Evolutionary conservation across 2,113 vertebrate species (phyloP), one percentile per base, ranked within the genome.

Genomic region (Pipa parva): DNA sequence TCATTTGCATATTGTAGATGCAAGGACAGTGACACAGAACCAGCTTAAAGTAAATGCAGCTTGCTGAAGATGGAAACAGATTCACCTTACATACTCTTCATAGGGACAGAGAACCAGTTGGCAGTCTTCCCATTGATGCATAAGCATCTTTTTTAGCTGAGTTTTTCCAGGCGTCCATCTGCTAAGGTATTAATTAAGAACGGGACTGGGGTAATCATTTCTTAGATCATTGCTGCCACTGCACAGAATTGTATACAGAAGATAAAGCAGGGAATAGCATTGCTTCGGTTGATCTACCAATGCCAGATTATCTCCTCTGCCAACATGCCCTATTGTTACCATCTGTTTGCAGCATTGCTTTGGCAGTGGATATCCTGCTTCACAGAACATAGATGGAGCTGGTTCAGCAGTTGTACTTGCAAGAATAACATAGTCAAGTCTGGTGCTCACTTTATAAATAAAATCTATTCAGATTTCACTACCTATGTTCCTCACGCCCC

Each of bases 101-200:
- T 58, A 29, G 31, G 55, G 29, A 36, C 24, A 59, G 37, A 3
- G 52, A 71, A 24, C 26, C 74, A 25, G 51, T 58, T 74, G 76
- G 77, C 73, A 72, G 7, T 42, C 72, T 59, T 57, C 72, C 52
- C 46, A 5, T 15, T 76, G 81, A 84, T 88, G 81, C 85, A 77
- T 26, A 68, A 68, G 75, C 79, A 72, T 39, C 72, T 82, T 81
- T n/a, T 87, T 84, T 74, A 84, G 84, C 83, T 85, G 84, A 87
- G 25, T 33, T 18, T 17, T 74, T 71, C 75, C 76, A 17, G 67
- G 50, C 26, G 63, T n/a, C 80, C 82, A 86, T 81, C 81, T 85
- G 83, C 76, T 76, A 67, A 86, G 79, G 77, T 62, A 71, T 54
- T 11, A 9, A 25, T 66, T 72, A 78, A 79, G 72, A 76, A 73